Conservation (phyloP, 2,888 invertebrate genomes). For the Ectemnius cavifrons region DNA sequence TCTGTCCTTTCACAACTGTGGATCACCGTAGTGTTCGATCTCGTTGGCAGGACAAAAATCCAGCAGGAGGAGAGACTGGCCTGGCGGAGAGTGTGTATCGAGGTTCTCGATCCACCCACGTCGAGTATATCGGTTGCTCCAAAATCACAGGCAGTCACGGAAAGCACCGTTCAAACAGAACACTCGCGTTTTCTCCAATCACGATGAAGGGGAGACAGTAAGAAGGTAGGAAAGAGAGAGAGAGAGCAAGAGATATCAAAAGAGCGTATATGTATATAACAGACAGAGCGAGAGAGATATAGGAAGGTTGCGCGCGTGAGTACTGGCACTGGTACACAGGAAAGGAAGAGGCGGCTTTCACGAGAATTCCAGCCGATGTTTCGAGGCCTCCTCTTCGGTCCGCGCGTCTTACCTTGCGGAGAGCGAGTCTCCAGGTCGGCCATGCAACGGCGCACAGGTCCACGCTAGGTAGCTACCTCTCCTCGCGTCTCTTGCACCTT, state of each 20-base stretch:
- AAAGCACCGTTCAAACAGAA: constrained; percentile 22
- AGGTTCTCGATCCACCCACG: not conserved
- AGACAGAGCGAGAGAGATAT: constrained; percentile 13
- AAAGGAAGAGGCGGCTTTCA: constrained; percentile 61
- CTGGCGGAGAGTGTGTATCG: not conserved
- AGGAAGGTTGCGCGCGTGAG: not conserved
- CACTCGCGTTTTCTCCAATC: constrained; percentile 41
- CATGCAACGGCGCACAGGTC: constrained; percentile 74
- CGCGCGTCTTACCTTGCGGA: constrained; percentile 78
- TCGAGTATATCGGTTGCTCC: constrained; percentile 3
- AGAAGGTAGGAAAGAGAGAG: not conserved
- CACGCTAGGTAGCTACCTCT: constrained; percentile 70
- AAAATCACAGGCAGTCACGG: not conserved
- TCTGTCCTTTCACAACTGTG: not conserved
- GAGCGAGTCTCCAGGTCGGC: constrained; percentile 76
- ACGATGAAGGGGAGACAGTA: constrained; percentile 12
- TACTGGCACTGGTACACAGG: constrained; percentile 40
- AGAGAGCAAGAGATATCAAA: too few relatives aligned
- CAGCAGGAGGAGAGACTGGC: not conserved
- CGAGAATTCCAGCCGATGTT: constrained; percentile 63
- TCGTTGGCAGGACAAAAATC: not conserved
- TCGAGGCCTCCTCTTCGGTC: constrained; percentile 64
- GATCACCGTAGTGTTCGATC: not conserved
- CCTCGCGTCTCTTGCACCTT: constrained; percentile 56
- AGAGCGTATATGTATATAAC: too few relatives aligned